These are phyloP conservation scores for Toxotes jaculatrix DNA, from an alignment of 2,113 vertebrate genomes.

Conservation along the genomic window DNA sequence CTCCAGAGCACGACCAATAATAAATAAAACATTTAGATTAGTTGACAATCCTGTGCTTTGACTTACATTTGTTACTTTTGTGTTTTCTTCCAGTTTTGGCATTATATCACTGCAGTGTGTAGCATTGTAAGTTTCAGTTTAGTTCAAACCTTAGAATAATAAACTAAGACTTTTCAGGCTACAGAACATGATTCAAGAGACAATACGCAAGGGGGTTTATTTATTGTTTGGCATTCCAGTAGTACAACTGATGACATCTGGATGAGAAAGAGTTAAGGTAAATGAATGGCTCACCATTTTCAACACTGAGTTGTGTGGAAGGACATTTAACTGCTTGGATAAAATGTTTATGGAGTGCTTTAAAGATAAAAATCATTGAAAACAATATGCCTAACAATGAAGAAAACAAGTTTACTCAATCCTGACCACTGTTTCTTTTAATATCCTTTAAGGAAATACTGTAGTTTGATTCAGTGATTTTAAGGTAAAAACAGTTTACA, in stretches of 20 bases:
- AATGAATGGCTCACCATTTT: constrained; percentile 28
- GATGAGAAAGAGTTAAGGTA: constrained; percentile 13
- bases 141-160: not conserved
- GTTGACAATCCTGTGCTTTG: too few species aligned
- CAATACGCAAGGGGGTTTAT: constrained; percentile 60
- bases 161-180: not conserved
- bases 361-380: constrained; percentile 21
- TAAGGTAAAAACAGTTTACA: constrained; percentile 44
- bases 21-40: too few species aligned
- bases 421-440: not conserved
- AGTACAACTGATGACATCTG: constrained; percentile 48
- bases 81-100: not conserved
- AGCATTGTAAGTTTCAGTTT: not conserved
- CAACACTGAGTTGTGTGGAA: constrained; percentile 18
- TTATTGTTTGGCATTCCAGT: constrained; percentile 59
- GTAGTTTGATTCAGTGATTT: constrained; percentile 15
- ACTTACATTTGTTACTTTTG: not conserved
- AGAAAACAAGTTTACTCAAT: not conserved
- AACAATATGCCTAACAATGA: constrained; percentile 32
- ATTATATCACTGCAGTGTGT: not conserved
- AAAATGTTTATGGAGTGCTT: constrained; percentile 29
- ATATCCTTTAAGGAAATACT: not conserved
- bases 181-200: constrained; percentile 30
- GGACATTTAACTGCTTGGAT: constrained; percentile 20
- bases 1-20: too few species aligned